Evolutionary conservation across 2,113 vertebrate genomes (phyloP).

Genomic region (Sceloporus undulatus): DNA sequence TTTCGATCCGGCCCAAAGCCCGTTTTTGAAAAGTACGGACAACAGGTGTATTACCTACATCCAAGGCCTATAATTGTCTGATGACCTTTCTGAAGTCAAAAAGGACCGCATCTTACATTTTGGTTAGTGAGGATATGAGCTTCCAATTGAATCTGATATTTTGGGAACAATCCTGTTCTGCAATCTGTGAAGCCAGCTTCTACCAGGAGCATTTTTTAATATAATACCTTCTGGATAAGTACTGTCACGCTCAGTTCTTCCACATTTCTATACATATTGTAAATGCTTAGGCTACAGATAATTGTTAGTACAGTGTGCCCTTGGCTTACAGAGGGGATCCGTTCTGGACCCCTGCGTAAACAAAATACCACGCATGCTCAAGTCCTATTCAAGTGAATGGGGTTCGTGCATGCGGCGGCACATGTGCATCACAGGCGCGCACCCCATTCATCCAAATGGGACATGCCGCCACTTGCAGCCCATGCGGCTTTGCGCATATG

Average conservation of each 20-base stretch:
- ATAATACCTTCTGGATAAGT: not conserved
- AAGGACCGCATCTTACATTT: not conserved
- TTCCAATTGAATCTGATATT: not conserved
- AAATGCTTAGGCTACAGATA: not conserved
- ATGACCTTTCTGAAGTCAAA: not conserved
- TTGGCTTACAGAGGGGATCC: too few relatives aligned
- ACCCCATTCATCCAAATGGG: too few relatives aligned
- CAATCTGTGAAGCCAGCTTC: not conserved
- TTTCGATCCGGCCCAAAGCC: too few relatives aligned
- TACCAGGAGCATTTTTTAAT: not conserved
- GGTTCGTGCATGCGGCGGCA: too few relatives aligned
- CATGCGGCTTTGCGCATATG: too few relatives aligned
- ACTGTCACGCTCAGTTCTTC: not conserved
- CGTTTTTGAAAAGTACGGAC: not conserved
- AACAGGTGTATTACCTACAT: not conserved
- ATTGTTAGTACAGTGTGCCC: not conserved
- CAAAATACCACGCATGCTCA: too few relatives aligned
- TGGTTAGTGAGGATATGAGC: not conserved
- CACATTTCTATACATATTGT: not conserved
- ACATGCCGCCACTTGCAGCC: too few relatives aligned
- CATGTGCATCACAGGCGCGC: too few relatives aligned
- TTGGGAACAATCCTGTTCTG: not conserved
- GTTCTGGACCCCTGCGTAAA: too few relatives aligned
- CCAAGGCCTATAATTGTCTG: not conserved
- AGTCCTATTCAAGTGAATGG: too few relatives aligned